phyloP scores from a whole-genome alignment of 1,140 invertebrate genomes.

The Euwallacea similis region DNA sequence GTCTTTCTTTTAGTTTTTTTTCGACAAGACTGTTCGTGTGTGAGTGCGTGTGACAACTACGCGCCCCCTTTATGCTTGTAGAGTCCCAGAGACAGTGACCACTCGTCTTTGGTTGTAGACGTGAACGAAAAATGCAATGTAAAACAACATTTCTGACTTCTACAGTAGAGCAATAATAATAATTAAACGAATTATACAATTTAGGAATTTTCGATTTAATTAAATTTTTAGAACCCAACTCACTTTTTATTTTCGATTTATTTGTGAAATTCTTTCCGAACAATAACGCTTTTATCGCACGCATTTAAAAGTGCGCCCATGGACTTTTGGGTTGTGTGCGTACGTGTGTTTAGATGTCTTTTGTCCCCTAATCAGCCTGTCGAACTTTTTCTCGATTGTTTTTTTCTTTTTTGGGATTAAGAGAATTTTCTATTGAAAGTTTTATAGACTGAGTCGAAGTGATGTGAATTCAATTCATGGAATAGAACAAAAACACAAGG shows the following conservation, averaged over 20 bases:
- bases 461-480: slow-evolving; percentile 30
- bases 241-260: too few species aligned
- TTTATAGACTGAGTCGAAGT: slow-evolving; percentile 21
- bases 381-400: slow-evolving; percentile 34
- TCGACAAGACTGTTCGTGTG: slow-evolving; percentile 48
- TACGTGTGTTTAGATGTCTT: slow-evolving; percentile 32
- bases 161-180: too few species aligned
- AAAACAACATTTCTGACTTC: too few species aligned
- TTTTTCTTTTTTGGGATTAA: slow-evolving; percentile 33
- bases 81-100: too few species aligned
- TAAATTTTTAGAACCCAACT: too few species aligned
- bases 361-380: slow-evolving; percentile 37
- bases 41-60: slow-evolving; percentile 43
- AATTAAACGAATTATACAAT: too few species aligned
- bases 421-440: slow-evolving; percentile 38
- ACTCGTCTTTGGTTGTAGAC: too few species aligned
- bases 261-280: too few species aligned
- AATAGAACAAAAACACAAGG: slow-evolving; percentile 17
- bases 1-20: slow-evolving; percentile 49
- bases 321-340: slow-evolving; percentile 19
- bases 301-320: background rate
- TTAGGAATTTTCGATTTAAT: too few species aligned
- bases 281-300: too few species aligned
- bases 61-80: slow-evolving; percentile 10
- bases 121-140: too few species aligned